Base-by-base conservation (phyloP, 2,113 vertebrate species). In the Colinus virginianus region DNA sequence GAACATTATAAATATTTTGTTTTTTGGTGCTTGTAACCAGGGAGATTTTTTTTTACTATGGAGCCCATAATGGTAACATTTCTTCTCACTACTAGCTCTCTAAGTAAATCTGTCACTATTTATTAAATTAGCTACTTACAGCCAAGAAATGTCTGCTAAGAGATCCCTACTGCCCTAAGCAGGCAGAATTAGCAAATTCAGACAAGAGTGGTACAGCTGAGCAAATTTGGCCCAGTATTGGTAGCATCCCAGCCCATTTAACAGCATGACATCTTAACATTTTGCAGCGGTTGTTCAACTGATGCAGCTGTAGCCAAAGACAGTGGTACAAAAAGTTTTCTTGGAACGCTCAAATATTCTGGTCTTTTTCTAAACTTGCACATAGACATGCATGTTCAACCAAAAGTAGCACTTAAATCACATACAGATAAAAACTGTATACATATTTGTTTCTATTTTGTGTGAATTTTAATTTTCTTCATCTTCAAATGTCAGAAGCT, bases 251-350 rank as follows among this genome's bases (percentile, higher is more conserved):
- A 76, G 32, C 38, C 12, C 34, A 8, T 62, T 62, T 89, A 26
- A 23, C 14, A 30, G 23, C 8, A n/a, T 32, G 21, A 10, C 17
- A 59, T 14, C 15, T 3, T 0, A 32, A 40, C 0, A 0, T 72
- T 74, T 80, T 25, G 7, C 36, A 34, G 38, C 51, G 22, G 8
- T 62, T 51, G 21, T 77, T 81, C 66, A 48, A 16, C 10, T 7
- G 53, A 2, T 4, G 0, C 9, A 25, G 17, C 26, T 59, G n/a
- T 11, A 84, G 30, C 3, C 34, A n/a, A 68, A 76, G 36, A 12
- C 8, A 40, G 30, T 25, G 2, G 34, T 82, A 79, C 9, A n/a
- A 72, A 83, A 40, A 34, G 15, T 2, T 53, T 79, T 67, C 48
- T 19, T 62, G 17, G 12, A 15, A 46, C 3, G 32, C 5, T 5